Evolutionary conservation across 2,888 invertebrate genomes (phyloP), one percentile per base, ranked within the genome.

Genomic region (Ornithoptera alexandrae): DNA sequence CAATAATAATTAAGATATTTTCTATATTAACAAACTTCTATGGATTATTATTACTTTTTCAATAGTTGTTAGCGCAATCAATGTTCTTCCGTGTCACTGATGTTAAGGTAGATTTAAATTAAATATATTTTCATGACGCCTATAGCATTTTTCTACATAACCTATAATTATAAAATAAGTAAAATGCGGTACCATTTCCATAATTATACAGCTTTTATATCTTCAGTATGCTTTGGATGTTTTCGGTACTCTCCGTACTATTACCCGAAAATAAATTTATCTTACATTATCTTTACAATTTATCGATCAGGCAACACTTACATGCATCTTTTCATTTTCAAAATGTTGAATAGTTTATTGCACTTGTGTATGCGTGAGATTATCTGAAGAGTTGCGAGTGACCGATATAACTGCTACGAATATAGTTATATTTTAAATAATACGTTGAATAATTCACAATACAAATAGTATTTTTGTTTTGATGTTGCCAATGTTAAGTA

Each of bases 21-120:
- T 62, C 22, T 58, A 20, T 24, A 22, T 56, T 60, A n/a, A 60
- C 22, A n/a, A 42, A 56, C 39, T 65, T 69, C 24, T 15, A 53
- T 69, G 46, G 46, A 65, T 61, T 30, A 30, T 58, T 71, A 63
- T 69, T 62, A 12, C 20, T 62, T 62, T 50, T 74, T 69, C 61
- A 71, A 72, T 77, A 74, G 65, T 74, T 78, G 79, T 84, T 83
- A 85, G 84, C 84, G 83, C 80, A 88, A 87, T 87, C 86, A 75
- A 81, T 77, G 87, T 86, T 87, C 87, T 89, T 90, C 89, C 88
- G 85, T 86, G 85, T 82, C 83, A 85, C 81, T 81, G 50, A 71
- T 83, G 53, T 64, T 70, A 67, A 63, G 24, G 42, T 66, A 62
- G 59, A n/a, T 58, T 66, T 61, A 70, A 70, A 46, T 56, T 57